These are phyloP conservation scores for Zonitis immaculata DNA, from an alignment of 2,888 invertebrate genomes.

Conservation along the genomic window DNA sequence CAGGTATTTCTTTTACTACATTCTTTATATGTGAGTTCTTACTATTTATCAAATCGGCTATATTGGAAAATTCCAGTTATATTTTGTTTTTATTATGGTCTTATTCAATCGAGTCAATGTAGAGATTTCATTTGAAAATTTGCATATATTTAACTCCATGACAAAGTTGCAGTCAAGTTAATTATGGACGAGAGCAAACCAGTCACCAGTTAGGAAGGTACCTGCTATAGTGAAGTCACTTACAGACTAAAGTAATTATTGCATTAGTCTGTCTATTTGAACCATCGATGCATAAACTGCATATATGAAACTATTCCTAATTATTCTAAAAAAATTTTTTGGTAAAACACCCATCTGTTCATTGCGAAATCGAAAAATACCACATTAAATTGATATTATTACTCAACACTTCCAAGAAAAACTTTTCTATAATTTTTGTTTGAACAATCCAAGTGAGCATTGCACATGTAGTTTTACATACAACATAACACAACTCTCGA, in stretches of 20 bases:
- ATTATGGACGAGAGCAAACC: conserved; percentile 8
- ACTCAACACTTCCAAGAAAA: too few species aligned
- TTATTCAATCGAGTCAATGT: too few species aligned
- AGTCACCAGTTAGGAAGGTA: not conserved
- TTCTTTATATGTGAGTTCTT: not conserved
- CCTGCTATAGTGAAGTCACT: not conserved
- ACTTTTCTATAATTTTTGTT: too few species aligned
- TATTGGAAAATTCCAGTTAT: not conserved
- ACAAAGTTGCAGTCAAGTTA: conserved; percentile 14
- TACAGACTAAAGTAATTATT: conserved; percentile 10
- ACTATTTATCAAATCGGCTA: not conserved
- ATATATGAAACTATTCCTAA: not conserved
- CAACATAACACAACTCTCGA: too few species aligned
- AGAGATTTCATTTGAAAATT: not conserved
- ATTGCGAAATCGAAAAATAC: too few species aligned
- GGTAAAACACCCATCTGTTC: too few species aligned
- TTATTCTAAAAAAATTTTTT: too few species aligned
- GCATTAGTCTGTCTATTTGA: conserved; percentile 2
- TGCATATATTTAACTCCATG: conserved; percentile 4
- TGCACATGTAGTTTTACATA: too few species aligned
- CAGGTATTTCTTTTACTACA: conserved; percentile 8
- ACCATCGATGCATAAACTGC: not conserved
- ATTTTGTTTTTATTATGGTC: not conserved
- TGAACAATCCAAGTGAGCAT: too few species aligned
- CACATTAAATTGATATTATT: too few species aligned